Base-by-base conservation (phyloP, 2,888 invertebrate genomes). In the Monopis laevigella region DNA sequence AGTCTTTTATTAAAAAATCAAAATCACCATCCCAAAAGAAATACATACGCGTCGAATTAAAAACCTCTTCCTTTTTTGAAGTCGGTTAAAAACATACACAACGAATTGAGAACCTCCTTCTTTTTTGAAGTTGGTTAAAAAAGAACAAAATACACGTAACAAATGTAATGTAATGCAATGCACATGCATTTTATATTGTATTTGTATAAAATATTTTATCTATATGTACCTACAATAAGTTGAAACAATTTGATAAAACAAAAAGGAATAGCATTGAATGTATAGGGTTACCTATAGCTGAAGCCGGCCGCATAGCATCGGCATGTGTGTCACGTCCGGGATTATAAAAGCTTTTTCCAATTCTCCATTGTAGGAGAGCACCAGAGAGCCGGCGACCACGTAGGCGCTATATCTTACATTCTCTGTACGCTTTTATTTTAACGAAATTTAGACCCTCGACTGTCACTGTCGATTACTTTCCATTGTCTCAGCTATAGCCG, bases 341-440 rank as follows among this genome's bases (percentile, higher is more conserved):
- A 80, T 80, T 78, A 80, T 80, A 80, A 78, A 78, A 80, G 78
- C 78, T 75, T 80, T 80, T 80, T 80, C 80, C 78, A 78, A 80
- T 80, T 78, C 78, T 72, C 78, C 66, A 71, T 72, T 70, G 77
- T 68, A 63, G 65, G 58, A 68, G 68, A 65, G 61, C 67, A 56
- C 57, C 64, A 70, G 64, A 64, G 65, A 64, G 66, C 54, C 65
- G 62, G 67, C 65, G 70, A 69, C 77, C 80, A 80, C 80, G 80
- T 80, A 75, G 72, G 69, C 67, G 74, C 77, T 67, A 78, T 80
- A 80, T 80, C 78, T 80, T 77, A 65, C 64, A 64, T 62, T 69
- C 68, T 64, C 68, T 65, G 69, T 69, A 64, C 73, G 72, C 77
- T 78, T 77, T 78, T 78, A 78, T 80, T 80, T 78, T 77, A 78